Evolutionary conservation across 2,888 invertebrate species (phyloP).

Genomic region (Bhutanitis thaidina): DNA sequence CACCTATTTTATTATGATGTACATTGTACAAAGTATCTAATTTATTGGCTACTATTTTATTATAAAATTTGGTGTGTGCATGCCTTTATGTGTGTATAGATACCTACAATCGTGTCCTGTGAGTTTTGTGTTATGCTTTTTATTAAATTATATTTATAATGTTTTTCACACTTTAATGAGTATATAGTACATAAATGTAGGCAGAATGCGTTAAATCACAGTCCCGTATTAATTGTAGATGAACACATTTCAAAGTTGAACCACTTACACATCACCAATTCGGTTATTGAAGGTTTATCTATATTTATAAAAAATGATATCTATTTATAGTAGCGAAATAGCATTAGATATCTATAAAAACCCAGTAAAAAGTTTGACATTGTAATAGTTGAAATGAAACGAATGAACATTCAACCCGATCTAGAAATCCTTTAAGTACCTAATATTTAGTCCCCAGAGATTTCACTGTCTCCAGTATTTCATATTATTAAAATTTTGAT

Average conservation of each 20-base stretch:
- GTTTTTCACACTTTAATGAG: slow-evolving; percentile 21
- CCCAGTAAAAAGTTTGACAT: background rate
- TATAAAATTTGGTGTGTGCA: slow-evolving; percentile 38
- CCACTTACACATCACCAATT: background rate
- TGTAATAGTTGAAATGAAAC: background rate
- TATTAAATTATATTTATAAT: slow-evolving; percentile 42
- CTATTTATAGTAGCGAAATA: background rate
- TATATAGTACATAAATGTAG: slow-evolving; percentile 29
- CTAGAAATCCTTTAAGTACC: slow-evolving; percentile 5
- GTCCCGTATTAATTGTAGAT: slow-evolving; percentile 4
- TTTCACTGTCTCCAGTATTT: background rate
- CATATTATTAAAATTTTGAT: background rate
- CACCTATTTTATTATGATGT: slow-evolving; percentile 26
- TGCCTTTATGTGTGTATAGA: slow-evolving; percentile 42
- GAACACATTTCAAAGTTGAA: background rate
- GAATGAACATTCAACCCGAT: background rate
- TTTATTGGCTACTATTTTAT: slow-evolving; percentile 35
- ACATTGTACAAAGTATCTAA: slow-evolving; percentile 28
- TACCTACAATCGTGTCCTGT: slow-evolving; percentile 80
- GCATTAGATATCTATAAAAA: background rate
- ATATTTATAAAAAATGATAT: background rate
- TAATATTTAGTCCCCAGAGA: slow-evolving; percentile 8
- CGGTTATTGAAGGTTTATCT: no score
- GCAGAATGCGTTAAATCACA: slow-evolving; percentile 22
- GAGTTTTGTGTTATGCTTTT: slow-evolving; percentile 81